Evolutionary conservation across 2,113 vertebrate genomes (phyloP), one percentile per base, ranked within the genome.

Genomic region (Acanthochromis polyacanthus): DNA sequence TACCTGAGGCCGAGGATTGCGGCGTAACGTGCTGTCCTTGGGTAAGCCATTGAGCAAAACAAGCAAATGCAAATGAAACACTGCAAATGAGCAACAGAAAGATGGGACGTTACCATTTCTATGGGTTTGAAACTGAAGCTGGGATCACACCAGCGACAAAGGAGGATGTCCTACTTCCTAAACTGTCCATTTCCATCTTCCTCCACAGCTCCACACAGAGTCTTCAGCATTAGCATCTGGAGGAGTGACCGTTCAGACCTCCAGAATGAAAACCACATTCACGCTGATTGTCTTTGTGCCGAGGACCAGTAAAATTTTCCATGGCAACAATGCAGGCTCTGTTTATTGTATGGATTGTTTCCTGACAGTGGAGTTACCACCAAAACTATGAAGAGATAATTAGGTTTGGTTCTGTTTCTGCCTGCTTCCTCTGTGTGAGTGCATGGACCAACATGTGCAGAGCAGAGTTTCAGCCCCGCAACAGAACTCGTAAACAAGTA

Each of bases 21-120:
- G 68, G 67, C 62, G 60, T 19, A 85, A 77, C 15, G 71, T 61
- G 65, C 68, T 67, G 0, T 87, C 84, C 87, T 88, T 45, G 10
- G 66, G 67, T 52, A 74, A 85, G 88, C 74, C 71, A 81, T 51
- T 80, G 77, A 80, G 80, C 19, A 87, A 76, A 88, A 80, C 12
- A 77, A 46, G 43, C 17, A 56, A 62, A 85, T 80, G 75, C 46
- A 88, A 78, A 87, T 55, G 0, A 67, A 52, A 15, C 4, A 11
- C 30, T 45, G 62, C 57, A 79, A 10, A 74, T 30, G 15, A 75
- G 25, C 12, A 58, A 59, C 28, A 58, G 50, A 64, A 51, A 52
- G 19, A 67, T 2, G 32, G 9, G 32, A 36, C 1, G 32, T 10
- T 8, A 52, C n/a, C 22, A 38, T 16, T 20, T 52, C 19, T 20